A percentile compares a stretch with the other conserved stretches of the same genome.
These are phyloP conservation scores for Hylyphantes graminicola DNA, from an alignment of 1,140 invertebrate species.

Conservation along the genomic window DNA sequence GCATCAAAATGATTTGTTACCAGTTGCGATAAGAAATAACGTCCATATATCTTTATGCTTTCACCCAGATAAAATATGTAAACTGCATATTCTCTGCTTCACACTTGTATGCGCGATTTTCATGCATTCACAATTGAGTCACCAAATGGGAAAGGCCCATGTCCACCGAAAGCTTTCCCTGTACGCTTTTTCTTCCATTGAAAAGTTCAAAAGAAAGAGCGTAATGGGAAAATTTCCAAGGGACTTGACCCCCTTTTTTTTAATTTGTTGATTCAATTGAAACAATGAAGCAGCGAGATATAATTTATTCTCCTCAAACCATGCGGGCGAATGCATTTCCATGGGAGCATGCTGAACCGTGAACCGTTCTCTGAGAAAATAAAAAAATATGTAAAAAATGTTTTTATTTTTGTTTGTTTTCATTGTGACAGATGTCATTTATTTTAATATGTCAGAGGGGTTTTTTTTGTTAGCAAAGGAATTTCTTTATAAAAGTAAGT, in stretches of 20 bases:
- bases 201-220: no score
- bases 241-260: no score
- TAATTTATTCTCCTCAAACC: conserved; percentile 30
- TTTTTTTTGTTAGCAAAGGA: no score
- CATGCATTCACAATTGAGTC: neutral
- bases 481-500: no score
- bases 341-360: conserved; percentile 16
- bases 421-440: conserved; percentile 40
- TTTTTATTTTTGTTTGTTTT: conserved; percentile 35
- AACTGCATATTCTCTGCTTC: conserved; percentile 29
- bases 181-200: no score
- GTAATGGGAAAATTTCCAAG: no score
- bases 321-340: conserved; percentile 10
- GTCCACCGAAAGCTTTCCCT: no score
- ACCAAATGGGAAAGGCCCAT: no score
- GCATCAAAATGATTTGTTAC: conserved; percentile 22
- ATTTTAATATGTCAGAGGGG: conserved; percentile 13
- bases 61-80: conserved; percentile 38
- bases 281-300: conserved; percentile 31
- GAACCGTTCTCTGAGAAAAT: neutral
- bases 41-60: conserved; percentile 18
- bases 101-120: conserved; percentile 18
- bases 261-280: neutral
- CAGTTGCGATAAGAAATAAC: neutral
- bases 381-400: conserved; percentile 4